Percentiles rank a stretch among this genome's conserved stretches.
Conservation (phyloP, 35 echinoderm and acorn worm genomes). For the Lytechinus variegatus region DNA sequence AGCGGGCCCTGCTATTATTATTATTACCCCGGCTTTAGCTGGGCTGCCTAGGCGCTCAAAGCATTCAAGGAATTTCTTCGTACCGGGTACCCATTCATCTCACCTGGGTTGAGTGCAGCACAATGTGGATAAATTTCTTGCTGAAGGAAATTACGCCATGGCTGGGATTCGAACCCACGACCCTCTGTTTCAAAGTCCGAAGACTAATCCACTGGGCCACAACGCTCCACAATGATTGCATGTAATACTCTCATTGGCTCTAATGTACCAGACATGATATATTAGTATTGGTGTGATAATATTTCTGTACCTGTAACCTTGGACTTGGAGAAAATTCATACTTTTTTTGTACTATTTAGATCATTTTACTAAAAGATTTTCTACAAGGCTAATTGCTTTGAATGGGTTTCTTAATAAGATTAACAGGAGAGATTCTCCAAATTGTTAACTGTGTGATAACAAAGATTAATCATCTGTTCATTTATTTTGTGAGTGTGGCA, state of each 20-base stretch:
- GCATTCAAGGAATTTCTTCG: too few species aligned
- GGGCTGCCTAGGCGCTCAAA: too few species aligned
- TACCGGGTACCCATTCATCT: too few species aligned
- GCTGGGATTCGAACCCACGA: too few species aligned
- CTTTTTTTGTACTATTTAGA: background rate
- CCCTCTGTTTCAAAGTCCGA: too few species aligned
- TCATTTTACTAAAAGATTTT: background rate
- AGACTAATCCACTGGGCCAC: too few species aligned
- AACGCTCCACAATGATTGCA: too few species aligned
- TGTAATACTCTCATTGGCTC: constrained; percentile 19
- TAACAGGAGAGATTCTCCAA: constrained; percentile 45
- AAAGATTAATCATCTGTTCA: background rate
- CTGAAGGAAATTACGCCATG: too few species aligned
- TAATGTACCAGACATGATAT: background rate
- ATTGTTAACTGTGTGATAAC: background rate
- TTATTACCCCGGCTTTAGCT: too few species aligned
- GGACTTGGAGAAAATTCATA: background rate
- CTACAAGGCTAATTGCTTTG: constrained; percentile 21
- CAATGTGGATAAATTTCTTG: too few species aligned
- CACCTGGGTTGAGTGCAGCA: too few species aligned
- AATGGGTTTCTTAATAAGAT: constrained; percentile 16
- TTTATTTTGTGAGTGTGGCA: constrained; percentile 39
- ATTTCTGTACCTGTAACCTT: background rate
- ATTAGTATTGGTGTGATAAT: constrained; percentile 16
- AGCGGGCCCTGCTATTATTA: too few species aligned